Conservation (phyloP, 2,113 vertebrate genomes). For the Gymnogyps californianus region DNA sequence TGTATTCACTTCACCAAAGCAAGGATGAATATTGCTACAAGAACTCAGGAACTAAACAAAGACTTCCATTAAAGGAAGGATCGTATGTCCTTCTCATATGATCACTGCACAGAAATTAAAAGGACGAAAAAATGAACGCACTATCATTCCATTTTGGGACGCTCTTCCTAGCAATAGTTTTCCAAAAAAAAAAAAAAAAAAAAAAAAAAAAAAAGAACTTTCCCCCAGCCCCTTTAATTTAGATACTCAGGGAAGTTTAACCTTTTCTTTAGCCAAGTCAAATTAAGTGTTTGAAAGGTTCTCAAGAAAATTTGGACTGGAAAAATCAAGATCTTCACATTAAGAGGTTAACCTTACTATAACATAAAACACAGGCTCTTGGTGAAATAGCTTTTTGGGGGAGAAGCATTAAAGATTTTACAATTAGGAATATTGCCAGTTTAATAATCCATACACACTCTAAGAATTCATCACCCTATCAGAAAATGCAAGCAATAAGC, state of each 20-base stretch:
- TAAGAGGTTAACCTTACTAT: not conserved
- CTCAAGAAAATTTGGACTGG: not conserved
- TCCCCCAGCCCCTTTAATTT: not conserved
- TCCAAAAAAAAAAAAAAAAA: not conserved
- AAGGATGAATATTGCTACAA: not conserved
- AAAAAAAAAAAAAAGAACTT: not conserved
- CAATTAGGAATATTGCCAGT: not conserved
- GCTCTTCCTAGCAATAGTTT: not conserved
- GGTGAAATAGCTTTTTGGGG: not conserved
- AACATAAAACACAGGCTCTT: not conserved
- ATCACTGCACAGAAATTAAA: not conserved
- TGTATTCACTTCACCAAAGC: not conserved
- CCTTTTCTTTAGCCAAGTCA: not conserved
- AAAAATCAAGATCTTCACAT: not conserved
- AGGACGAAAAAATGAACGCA: not conserved
- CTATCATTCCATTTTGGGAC: not conserved
- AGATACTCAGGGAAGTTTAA: not conserved
- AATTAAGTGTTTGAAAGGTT: not conserved
- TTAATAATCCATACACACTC: not conserved
- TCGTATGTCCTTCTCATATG: rapidly evolving
- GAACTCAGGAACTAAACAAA: not conserved
- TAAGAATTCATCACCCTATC: not conserved
- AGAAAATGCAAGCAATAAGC: not conserved
- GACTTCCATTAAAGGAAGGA: not conserved
- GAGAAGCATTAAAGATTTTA: not conserved